phyloP scores from a whole-genome alignment of 2,888 invertebrate genomes.

The Cantharis nigra region DNA sequence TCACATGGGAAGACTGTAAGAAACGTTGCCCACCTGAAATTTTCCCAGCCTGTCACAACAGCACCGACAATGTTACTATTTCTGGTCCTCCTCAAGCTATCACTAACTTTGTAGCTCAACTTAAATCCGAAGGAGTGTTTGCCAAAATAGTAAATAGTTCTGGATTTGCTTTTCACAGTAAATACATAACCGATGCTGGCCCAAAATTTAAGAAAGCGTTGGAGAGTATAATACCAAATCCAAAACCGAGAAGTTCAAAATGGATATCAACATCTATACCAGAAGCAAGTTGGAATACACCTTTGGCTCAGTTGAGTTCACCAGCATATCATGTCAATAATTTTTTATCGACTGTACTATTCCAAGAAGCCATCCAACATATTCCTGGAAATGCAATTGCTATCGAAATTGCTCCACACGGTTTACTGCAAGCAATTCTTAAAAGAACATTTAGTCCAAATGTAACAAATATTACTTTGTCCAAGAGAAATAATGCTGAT shows the following conservation, averaged over 20 bases:
- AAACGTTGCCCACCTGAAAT: constrained; percentile 77
- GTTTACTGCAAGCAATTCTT: constrained; percentile 90
- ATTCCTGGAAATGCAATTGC: constrained; percentile 87
- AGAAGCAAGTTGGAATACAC: constrained; percentile 77
- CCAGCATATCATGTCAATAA: constrained; percentile 97
- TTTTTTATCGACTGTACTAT: constrained; percentile 88
- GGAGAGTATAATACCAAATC: constrained; percentile 79
- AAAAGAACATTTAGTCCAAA: constrained; percentile 79
- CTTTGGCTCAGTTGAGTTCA: constrained; percentile 80
- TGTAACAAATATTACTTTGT: constrained; percentile 80
- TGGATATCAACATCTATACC: constrained; percentile 97
- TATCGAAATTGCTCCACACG: constrained; percentile 94
- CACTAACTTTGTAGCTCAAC: constrained; percentile 67
- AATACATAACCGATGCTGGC: constrained; percentile 84
- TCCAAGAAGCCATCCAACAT: constrained; percentile 84
- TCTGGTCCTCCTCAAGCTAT: constrained; percentile 82
- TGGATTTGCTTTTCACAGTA: constrained; percentile 93
- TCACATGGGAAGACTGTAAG: constrained; percentile 83
- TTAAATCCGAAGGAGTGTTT: constrained; percentile 78
- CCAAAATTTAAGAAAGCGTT: constrained; percentile 78
- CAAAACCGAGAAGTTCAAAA: constrained; percentile 76
- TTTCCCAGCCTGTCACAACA: constrained; percentile 92
- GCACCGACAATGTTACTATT: constrained; percentile 89
- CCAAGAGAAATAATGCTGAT: constrained; percentile 81
- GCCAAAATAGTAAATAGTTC: constrained; percentile 86